A percentile compares a stretch with the other conserved stretches of the same genome.
Evolutionary conservation across 1,140 invertebrate genomes (phyloP).

Genomic region (roundworm (Caenorhabditis elegans)): DNA sequence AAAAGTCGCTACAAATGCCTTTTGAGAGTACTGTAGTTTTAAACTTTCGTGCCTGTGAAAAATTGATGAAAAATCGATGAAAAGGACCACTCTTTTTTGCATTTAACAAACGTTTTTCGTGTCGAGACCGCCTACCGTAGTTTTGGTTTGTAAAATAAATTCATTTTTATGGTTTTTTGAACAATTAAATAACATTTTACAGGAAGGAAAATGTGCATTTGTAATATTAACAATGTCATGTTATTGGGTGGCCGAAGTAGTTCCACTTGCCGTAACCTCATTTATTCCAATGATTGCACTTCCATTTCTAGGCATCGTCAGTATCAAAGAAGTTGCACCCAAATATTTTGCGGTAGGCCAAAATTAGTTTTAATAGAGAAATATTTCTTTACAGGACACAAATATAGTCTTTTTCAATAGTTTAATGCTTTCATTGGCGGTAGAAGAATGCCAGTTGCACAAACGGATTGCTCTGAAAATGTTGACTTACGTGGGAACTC

Average conservation of each 20-base stretch:
- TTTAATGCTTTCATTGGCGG: conserved; percentile 67
- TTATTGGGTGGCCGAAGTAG: conserved; percentile 67
- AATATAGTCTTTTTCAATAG: conserved; percentile 65
- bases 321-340: conserved; percentile 54
- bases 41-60: too few relatives aligned
- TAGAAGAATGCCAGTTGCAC: conserved; percentile 69
- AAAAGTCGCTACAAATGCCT: too few relatives aligned
- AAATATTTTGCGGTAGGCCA: conserved; percentile 65
- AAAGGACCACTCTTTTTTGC: too few relatives aligned
- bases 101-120: too few relatives aligned
- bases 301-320: conserved; percentile 63
- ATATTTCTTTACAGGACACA: conserved; percentile 48
- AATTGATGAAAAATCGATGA: too few relatives aligned
- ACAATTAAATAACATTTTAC: background rate
- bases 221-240: conserved; percentile 45
- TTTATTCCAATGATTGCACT: conserved; percentile 66
- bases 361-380: background rate
- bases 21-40: too few relatives aligned
- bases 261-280: conserved; percentile 67
- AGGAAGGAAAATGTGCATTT: conserved; percentile 44
- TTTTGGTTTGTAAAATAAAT: too few relatives aligned
- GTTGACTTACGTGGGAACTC: conserved; percentile 64
- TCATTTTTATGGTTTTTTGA: background rate
- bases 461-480: conserved; percentile 68
- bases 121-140: too few relatives aligned